A percentile compares a stretch with the other conserved stretches of the same genome.
Conservation (phyloP, 2,113 vertebrate species). For the Butorides virescens region DNA sequence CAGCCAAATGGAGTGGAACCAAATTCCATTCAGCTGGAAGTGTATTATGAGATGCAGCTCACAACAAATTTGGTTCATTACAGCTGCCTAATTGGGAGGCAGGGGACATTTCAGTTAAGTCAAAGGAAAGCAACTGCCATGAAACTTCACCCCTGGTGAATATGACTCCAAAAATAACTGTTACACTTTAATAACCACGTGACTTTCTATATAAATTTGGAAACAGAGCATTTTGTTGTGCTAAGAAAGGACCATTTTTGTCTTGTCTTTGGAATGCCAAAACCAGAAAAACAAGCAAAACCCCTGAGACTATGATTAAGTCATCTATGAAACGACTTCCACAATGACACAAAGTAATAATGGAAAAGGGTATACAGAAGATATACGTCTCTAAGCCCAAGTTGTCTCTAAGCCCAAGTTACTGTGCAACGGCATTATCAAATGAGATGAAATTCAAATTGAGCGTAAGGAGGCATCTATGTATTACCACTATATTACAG, state of each 20-base stretch:
- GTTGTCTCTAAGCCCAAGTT: not conserved
- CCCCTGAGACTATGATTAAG: not conserved
- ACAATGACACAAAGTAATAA: not conserved
- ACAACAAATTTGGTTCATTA: slow-evolving; percentile 1
- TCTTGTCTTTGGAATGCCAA: not conserved
- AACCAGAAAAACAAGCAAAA: not conserved
- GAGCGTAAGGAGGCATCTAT: not conserved
- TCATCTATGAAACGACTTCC: slow-evolving; percentile 7
- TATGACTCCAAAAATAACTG: not conserved
- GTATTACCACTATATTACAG: not conserved
- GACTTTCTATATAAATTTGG: not conserved
- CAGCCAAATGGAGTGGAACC: not conserved
- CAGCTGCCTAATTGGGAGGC: not conserved
- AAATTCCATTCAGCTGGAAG: not conserved
- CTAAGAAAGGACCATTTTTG: not conserved
- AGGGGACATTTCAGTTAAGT: not conserved
- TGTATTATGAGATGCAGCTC: not conserved
- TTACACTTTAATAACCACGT: not conserved
- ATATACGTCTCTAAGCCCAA: not conserved
- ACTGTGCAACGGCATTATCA: not conserved
- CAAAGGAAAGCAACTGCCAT: not conserved
- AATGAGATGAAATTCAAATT: not conserved
- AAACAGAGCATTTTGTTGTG: not conserved
- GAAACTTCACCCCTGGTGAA: not conserved
- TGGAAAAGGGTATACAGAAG: not conserved